Evolutionary conservation across 1,140 invertebrate genomes (phyloP).

Genomic region (Heliconius himera): DNA sequence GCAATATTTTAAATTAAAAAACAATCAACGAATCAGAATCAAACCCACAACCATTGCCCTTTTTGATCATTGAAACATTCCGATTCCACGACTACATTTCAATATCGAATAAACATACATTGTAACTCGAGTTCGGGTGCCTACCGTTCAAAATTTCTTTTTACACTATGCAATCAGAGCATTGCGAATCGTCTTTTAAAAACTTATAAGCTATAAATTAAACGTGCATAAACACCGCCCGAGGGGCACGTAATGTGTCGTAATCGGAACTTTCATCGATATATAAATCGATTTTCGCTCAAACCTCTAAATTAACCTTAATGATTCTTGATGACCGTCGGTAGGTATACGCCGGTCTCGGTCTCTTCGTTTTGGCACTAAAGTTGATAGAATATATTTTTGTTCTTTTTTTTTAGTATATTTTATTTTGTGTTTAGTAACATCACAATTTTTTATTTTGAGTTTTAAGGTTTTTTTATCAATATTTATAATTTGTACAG

Average conservation of each 20-base stretch:
- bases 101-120: background rate
- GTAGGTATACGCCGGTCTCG: conserved; percentile 15
- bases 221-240: conserved; percentile 49
- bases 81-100: background rate
- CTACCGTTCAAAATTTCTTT: conserved; percentile 14
- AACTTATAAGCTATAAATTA: conserved; percentile 54
- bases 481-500: no score
- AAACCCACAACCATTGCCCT: background rate
- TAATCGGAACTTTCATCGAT: conserved; percentile 73
- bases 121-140: background rate
- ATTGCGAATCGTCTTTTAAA: conserved; percentile 46
- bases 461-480: no score
- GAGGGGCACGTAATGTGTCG: conserved; percentile 57
- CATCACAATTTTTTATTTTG: no score
- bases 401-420: background rate
- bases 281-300: conserved; percentile 76
- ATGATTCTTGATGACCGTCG: conserved; percentile 68
- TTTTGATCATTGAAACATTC: background rate
- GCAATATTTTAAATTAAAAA: background rate
- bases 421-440: no score
- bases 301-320: conserved; percentile 75
- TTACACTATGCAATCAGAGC: conserved; percentile 43
- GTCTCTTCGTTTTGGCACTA: background rate
- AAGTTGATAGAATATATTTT: conserved; percentile 2
- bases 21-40: background rate